Evolutionary conservation across 2,113 vertebrate species (phyloP).

Genomic region (Gavia stellata): DNA sequence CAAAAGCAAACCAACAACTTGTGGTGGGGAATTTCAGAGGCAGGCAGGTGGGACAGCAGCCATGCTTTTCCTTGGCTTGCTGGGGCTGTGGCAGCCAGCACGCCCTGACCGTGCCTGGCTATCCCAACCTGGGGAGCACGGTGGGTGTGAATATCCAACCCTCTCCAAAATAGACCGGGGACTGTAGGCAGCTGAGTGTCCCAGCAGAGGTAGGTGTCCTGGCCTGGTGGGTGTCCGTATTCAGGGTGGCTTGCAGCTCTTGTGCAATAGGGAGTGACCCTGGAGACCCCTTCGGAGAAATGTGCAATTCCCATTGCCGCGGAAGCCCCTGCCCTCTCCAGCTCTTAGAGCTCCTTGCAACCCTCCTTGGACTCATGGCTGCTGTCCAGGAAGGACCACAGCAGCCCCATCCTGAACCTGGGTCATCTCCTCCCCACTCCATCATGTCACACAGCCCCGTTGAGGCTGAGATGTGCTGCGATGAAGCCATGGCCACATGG

Average conservation of each 20-base stretch:
- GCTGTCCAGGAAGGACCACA: background rate
- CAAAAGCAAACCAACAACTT: background rate
- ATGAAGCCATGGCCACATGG: accelerated
- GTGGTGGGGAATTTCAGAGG: background rate
- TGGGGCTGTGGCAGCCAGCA: background rate
- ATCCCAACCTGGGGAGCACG: accelerated
- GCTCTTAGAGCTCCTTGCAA: background rate
- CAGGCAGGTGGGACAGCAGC: background rate
- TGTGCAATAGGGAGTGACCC: background rate
- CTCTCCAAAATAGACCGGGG: background rate
- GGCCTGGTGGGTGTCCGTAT: background rate
- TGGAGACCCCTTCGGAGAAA: background rate
- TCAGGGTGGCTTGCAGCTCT: background rate
- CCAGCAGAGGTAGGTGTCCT: background rate
- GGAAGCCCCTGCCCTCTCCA: background rate
- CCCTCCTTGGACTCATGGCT: background rate
- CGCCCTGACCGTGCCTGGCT: background rate
- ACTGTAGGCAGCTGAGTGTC: too few species aligned
- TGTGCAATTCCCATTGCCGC: accelerated
- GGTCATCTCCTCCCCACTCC: background rate
- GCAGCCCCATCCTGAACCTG: background rate
- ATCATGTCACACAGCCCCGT: background rate
- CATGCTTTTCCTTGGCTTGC: background rate
- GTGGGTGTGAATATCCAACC: background rate
- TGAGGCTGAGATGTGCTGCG: background rate